phyloP scores from a whole-genome alignment of 2,888 invertebrate species.

The Falcaria lacertinaria region DNA sequence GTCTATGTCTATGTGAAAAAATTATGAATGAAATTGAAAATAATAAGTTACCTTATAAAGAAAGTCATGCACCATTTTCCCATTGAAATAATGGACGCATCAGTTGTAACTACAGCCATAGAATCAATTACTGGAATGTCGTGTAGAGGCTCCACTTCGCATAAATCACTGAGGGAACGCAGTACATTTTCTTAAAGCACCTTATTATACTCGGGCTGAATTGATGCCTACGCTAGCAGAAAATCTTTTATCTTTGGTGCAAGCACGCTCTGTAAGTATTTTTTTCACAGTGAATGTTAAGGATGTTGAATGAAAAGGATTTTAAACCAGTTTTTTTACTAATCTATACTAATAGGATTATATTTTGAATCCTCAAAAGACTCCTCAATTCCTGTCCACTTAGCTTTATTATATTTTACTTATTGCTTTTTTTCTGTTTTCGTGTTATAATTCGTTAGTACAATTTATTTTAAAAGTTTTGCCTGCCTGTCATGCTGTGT shows the following conservation, averaged over 20 bases:
- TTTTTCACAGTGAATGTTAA: not conserved
- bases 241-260: constrained; percentile 33
- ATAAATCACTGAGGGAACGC: constrained; percentile 37
- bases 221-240: constrained; percentile 23
- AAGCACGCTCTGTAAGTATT: constrained; percentile 16
- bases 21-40: too few relatives aligned
- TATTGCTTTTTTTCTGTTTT: too few relatives aligned
- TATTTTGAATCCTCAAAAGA: too few relatives aligned
- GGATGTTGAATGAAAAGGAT: too few relatives aligned
- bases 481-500: too few relatives aligned
- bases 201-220: constrained; percentile 36
- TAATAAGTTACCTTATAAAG: too few relatives aligned
- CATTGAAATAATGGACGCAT: not conserved
- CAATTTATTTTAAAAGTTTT: too few relatives aligned
- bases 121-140: constrained; percentile 47
- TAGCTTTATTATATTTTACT: too few relatives aligned
- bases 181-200: constrained; percentile 35
- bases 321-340: not conserved
- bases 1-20: too few relatives aligned
- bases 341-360: too few relatives aligned
- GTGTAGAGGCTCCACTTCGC: constrained; percentile 30
- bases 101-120: constrained; percentile 19
- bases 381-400: too few relatives aligned
- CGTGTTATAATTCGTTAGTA: too few relatives aligned
- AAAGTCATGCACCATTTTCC: not conserved